Base-by-base conservation (phyloP, 2,888 invertebrate genomes). In the Orgyia antiqua region DNA sequence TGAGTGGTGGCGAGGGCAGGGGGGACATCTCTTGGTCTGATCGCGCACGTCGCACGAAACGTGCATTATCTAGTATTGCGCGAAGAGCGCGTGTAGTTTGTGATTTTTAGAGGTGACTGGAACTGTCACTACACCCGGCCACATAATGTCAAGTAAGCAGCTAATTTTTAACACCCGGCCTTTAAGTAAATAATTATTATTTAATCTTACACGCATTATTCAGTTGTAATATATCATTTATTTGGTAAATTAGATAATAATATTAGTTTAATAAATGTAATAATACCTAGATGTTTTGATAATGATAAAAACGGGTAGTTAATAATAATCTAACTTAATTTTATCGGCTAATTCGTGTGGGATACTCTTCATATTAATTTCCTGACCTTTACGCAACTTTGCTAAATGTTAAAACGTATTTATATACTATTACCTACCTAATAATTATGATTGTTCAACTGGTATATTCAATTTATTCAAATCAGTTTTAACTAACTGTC, bases 101-200 rank as follows among this genome's bases (percentile, higher is more conserved):
- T 79, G 75, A 60, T 66, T 20, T 67, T 41, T 39, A 63, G 56
- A 74, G 69, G 82, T 80, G 78, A 70, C 74, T 75, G 64, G 63
- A 74, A 63, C 72, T 77, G 76, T 79, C 78, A 80, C 70, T 72
- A 77, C 72, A 78, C 68, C 78, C 78, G 77, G 76, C 78, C 49
- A 51, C 69, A 84, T 58, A 74, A 84, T 84, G 84, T 83, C 84
- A 83, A 84, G 84, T 84, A 60, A 83, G 84, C 52, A 32, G 33
- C 10, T 32, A 34, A 29, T 13, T 28, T 45, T 26, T 39, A 40
- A 27, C 32, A 41, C 35, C 39, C 33, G 45, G 31, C 21, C 10
- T 32, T 51, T 21, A 30, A 31, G 34, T 13, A 7, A 33, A 6
- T 12, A 11, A 20, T 10, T 23, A 4, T 21, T 10, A 2, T 10